Base-by-base conservation (phyloP, 1,140 invertebrate species). In the Agrilus planipennis region DNA sequence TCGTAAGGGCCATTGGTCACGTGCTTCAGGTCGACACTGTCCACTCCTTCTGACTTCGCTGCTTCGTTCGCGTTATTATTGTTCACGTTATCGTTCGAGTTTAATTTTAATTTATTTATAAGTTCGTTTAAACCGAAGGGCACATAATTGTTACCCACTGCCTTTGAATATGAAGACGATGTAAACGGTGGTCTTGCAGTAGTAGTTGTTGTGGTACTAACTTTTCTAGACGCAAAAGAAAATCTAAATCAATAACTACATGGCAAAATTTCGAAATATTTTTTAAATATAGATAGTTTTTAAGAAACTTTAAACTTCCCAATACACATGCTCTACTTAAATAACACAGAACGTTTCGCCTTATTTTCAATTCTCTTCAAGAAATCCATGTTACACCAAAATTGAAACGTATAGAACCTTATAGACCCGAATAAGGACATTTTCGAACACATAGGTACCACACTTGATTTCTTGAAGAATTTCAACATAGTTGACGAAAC, bases 1-100 rank as follows among this genome's bases (percentile, higher is more conserved):
- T 60, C 67, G 42, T 72, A 72, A 12, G 69, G 69, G 16, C 69
- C 69, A 46, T 70, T 63, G 14, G 70, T 71, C 20, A 55, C 55
- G 16, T 49, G 47, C 30, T 50, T 47, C 19, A 45, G 30, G 25
- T 47, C 44, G 25, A 20, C 40, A 25, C 30, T 14, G 38, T n/a
- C n/a, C n/a, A n/a, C n/a, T n/a, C n/a, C n/a, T 29, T 44, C 45
- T 15, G 45, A 44, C 32, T 50, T 36, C 34, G 41, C 27, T 41
- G 49, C 44, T 37, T 43, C 37, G 41, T 43, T 45, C 20, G 37
- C 36, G 17, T 40, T 45, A 34, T 36, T 40, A 12, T 27, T 35
- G 16, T 45, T 31, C 10, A 44, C 37, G 38, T 44, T 32, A 19
- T 35, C 25, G 10, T 29, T 14, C 20, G 44, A 42, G 36, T 32